Conservation (phyloP, 1,140 invertebrate genomes). For the Nymphalis io region DNA sequence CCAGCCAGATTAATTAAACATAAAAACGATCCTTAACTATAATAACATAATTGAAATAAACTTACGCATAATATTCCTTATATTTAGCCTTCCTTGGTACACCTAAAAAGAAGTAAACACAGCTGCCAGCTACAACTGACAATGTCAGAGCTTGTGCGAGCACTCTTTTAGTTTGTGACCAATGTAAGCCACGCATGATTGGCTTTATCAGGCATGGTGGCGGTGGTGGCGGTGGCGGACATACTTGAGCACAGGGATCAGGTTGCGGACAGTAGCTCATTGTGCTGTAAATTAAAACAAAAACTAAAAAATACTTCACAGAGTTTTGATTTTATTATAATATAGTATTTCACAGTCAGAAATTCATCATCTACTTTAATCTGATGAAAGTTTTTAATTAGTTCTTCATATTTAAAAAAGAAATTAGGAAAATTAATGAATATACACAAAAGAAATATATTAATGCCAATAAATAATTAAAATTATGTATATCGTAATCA, state of each 20-base stretch:
- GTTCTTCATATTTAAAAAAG: no score
- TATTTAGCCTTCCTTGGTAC: conserved; percentile 47
- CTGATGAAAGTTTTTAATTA: no score
- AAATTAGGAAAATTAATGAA: no score
- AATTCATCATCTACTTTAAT: not conserved
- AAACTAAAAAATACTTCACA: not conserved
- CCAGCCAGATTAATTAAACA: no score
- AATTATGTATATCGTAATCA: no score
- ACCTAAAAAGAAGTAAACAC: conserved; percentile 46
- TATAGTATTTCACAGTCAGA: not conserved
- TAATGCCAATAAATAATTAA: no score
- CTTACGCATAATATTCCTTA: conserved; percentile 66
- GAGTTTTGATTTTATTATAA: not conserved
- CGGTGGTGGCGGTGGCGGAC: conserved; percentile 49
- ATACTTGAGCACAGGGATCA: conserved; percentile 50
- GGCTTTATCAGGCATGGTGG: conserved; percentile 58
- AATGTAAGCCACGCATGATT: conserved; percentile 62
- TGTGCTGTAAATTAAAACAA: conserved; percentile 30
- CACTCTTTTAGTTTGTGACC: conserved; percentile 51
- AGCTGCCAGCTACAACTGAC: conserved; percentile 38
- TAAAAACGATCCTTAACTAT: no score
- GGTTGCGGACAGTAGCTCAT: conserved; percentile 55
- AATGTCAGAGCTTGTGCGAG: conserved; percentile 43
- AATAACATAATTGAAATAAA: no score
- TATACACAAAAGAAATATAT: no score